These are phyloP conservation scores for Rhamnusium bicolor DNA, from an alignment of 2,888 invertebrate species.

Conservation along the genomic window DNA sequence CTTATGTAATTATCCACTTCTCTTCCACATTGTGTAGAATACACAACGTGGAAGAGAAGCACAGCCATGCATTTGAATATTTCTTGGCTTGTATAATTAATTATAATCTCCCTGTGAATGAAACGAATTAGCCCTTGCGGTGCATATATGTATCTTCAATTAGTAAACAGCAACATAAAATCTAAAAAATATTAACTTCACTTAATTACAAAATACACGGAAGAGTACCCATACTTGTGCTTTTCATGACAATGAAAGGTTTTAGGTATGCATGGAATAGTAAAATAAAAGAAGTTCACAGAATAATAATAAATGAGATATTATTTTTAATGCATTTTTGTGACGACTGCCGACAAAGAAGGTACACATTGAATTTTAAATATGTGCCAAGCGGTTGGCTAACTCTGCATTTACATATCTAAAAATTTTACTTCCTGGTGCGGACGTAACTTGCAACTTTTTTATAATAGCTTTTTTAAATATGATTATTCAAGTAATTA, in stretches of 20 bases:
- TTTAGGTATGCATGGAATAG: background rate
- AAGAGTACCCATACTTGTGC: background rate
- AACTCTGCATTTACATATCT: background rate
- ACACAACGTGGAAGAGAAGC: too few species aligned
- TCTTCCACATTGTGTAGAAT: too few species aligned
- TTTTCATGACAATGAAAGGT: background rate
- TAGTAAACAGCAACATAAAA: too few species aligned
- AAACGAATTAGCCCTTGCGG: too few species aligned
- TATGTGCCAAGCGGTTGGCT: background rate
- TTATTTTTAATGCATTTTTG: background rate
- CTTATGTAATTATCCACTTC: too few species aligned
- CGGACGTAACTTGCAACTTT: background rate
- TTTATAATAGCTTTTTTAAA: background rate
- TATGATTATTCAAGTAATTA: too few species aligned
- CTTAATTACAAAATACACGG: background rate
- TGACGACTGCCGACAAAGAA: conserved; percentile 13
- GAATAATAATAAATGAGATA: background rate
- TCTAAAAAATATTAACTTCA: background rate
- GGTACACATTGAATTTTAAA: background rate
- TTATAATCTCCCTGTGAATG: too few species aligned
- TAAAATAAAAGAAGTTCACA: background rate
- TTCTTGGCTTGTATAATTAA: too few species aligned
- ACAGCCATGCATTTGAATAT: too few species aligned
- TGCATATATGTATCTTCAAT: too few species aligned
- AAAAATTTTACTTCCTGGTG: background rate